phyloP scores from a whole-genome alignment of 2,888 invertebrate genomes.

The Papilio protenor region DNA sequence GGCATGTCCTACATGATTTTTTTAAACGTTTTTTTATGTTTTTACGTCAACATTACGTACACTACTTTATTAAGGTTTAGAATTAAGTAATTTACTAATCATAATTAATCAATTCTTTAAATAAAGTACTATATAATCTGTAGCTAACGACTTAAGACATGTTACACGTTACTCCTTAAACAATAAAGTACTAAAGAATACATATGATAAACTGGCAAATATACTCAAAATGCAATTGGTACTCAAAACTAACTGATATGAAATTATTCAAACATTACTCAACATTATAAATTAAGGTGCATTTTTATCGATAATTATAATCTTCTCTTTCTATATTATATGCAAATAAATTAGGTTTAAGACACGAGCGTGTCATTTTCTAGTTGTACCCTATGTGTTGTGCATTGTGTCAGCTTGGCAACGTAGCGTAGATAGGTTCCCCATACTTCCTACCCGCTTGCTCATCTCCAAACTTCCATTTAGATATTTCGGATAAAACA shows the following conservation, averaged over 20 bases:
- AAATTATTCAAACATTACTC: slow-evolving; percentile 60
- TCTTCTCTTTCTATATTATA: slow-evolving; percentile 77
- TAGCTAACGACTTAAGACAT: slow-evolving; percentile 69
- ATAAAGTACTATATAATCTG: slow-evolving; percentile 75
- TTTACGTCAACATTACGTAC: slow-evolving; percentile 77
- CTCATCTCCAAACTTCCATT: slow-evolving; percentile 80
- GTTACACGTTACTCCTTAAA: slow-evolving; percentile 63
- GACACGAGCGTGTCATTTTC: slow-evolving; percentile 73
- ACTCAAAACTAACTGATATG: slow-evolving; percentile 53
- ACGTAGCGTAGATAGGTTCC: slow-evolving; percentile 80
- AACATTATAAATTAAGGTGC: slow-evolving; percentile 70
- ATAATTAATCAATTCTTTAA: slow-evolving; percentile 74
- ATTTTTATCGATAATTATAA: slow-evolving; percentile 81
- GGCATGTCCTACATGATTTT: slow-evolving; percentile 62
- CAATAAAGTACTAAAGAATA: slow-evolving; percentile 46
- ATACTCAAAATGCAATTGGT: slow-evolving; percentile 52
- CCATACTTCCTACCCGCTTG: slow-evolving; percentile 79
- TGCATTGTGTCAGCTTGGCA: slow-evolving; percentile 79
- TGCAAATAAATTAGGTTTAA: slow-evolving; percentile 73
- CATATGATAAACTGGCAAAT: slow-evolving; percentile 34
- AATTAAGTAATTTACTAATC: slow-evolving; percentile 69
- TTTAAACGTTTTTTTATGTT: slow-evolving; percentile 63
- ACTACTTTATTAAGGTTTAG: slow-evolving; percentile 72
- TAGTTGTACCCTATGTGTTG: slow-evolving; percentile 80
- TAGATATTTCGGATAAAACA: slow-evolving; percentile 71